Percentiles rank a stretch among this genome's conserved stretches.
phyloP scores from a whole-genome alignment of 1,140 invertebrate species.

The Trialeurodes vaporariorum region DNA sequence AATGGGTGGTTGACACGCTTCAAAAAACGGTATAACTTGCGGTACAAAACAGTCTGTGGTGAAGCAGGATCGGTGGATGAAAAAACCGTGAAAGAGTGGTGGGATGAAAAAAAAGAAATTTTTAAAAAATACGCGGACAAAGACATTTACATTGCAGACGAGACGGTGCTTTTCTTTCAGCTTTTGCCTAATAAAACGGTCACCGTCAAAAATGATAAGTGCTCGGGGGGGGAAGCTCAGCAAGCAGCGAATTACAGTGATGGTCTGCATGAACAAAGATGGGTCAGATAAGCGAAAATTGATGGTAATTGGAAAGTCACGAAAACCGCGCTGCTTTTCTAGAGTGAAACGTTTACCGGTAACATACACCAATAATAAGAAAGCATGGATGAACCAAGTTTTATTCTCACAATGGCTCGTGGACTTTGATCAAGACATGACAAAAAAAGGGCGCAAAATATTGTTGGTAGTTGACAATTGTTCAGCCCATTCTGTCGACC shows the following conservation, averaged over 20 bases:
- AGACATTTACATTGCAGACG: conserved; percentile 34
- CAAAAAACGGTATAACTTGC: not conserved
- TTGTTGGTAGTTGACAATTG: conserved; percentile 20
- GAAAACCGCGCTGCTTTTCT: conserved; percentile 35
- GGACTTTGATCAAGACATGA: conserved; percentile 22
- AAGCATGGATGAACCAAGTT: conserved; percentile 35
- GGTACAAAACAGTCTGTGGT: not conserved
- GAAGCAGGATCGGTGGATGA: not conserved
- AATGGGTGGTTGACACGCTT: not conserved
- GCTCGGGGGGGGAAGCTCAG: conserved; percentile 30
- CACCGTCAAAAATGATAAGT: conserved; percentile 28
- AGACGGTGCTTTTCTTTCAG: conserved; percentile 34
- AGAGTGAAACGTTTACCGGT: conserved; percentile 28
- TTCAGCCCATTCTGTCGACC: conserved; percentile 18
- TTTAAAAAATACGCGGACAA: conserved; percentile 26
- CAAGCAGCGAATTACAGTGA: conserved; percentile 33
- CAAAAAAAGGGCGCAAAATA: conserved; percentile 21
- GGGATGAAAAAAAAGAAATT: conserved; percentile 15
- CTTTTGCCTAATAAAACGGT: conserved; percentile 29
- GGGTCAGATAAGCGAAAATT: conserved; percentile 33
- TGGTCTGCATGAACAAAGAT: conserved; percentile 30
- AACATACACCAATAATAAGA: conserved; percentile 28
- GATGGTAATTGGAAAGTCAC: conserved; percentile 34
- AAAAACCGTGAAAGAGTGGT: not conserved
- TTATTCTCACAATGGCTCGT: conserved; percentile 27